These are phyloP conservation scores for Salvelinus namaycush DNA, from an alignment of 2,113 vertebrate species.

Conservation along the genomic window DNA sequence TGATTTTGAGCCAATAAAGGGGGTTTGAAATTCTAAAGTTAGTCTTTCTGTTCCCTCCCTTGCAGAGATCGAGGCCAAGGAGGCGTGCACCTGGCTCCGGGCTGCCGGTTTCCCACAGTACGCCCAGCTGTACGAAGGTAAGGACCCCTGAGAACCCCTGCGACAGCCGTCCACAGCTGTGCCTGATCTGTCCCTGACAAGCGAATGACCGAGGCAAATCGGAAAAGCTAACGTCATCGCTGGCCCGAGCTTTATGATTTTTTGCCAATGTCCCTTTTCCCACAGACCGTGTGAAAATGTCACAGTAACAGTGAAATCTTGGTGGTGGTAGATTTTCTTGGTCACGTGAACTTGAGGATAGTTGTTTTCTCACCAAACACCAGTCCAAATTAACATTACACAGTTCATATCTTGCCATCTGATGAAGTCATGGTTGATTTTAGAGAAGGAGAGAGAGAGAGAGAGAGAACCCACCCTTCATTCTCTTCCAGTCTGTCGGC, in stretches of 20 bases:
- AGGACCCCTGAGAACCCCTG: slow-evolving; percentile 27
- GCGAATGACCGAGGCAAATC: not conserved
- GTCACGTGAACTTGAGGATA: not conserved
- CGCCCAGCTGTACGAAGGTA: slow-evolving; percentile 89
- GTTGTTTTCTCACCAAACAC: not conserved
- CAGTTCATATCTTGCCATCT: not conserved
- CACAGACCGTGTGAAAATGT: not conserved
- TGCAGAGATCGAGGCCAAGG: slow-evolving; percentile 83
- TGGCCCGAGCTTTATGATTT: not conserved
- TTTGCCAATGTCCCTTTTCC: not conserved
- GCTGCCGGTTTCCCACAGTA: slow-evolving; percentile 88
- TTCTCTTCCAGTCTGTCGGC: too few relatives aligned
- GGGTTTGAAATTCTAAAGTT: slow-evolving; percentile 1
- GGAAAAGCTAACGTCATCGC: not conserved
- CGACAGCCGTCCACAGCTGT: not conserved
- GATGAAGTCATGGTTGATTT: too few relatives aligned
- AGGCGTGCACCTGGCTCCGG: slow-evolving; percentile 84
- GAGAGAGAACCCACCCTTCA: too few relatives aligned
- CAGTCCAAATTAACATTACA: not conserved
- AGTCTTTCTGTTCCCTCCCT: slow-evolving; percentile 34
- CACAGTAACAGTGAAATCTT: not conserved
- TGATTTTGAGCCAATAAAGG: too few relatives aligned
- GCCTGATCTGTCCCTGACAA: not conserved
- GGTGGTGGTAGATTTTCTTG: not conserved
- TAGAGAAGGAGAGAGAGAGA: too few relatives aligned